Evolutionary conservation across 1,140 invertebrate species (phyloP).

Genomic region (Ostrea edulis): DNA sequence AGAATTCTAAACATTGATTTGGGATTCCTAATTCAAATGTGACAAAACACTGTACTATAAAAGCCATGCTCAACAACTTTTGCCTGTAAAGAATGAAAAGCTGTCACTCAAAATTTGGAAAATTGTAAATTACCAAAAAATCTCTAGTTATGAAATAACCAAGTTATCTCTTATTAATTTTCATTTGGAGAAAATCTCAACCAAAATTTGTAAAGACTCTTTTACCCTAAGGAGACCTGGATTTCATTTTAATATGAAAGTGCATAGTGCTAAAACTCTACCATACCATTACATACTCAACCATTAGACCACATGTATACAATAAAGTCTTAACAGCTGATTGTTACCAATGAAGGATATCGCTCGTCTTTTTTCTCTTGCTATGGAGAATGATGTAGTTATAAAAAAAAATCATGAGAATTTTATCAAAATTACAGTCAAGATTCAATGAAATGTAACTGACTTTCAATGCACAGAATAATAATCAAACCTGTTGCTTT

Average conservation of each 20-base stretch:
- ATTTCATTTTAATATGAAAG: background rate
- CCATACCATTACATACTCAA: background rate
- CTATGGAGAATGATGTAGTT: background rate
- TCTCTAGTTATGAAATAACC: background rate
- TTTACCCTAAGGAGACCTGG: too few relatives aligned
- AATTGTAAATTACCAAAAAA: background rate
- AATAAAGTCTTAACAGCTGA: background rate
- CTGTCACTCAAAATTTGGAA: background rate
- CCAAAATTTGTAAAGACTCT: too few relatives aligned
- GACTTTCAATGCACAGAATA: too few relatives aligned
- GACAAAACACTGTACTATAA: background rate
- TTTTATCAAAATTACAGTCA: too few relatives aligned
- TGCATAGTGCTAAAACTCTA: background rate
- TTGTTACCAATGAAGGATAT: background rate
- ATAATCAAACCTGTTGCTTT: too few relatives aligned
- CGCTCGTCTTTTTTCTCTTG: slow-evolving; percentile 16
- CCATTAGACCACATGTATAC: background rate
- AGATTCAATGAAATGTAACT: too few relatives aligned
- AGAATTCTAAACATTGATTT: background rate
- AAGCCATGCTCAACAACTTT: background rate
- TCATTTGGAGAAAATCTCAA: background rate
- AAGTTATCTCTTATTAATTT: background rate
- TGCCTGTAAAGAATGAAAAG: background rate
- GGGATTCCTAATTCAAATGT: background rate
- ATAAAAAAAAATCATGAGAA: background rate